Percentiles rank a stretch among this genome's conserved stretches.
These are phyloP conservation scores for Drosophila algonquin DNA, from an alignment of 2,888 invertebrate species.

Conservation along the genomic window DNA sequence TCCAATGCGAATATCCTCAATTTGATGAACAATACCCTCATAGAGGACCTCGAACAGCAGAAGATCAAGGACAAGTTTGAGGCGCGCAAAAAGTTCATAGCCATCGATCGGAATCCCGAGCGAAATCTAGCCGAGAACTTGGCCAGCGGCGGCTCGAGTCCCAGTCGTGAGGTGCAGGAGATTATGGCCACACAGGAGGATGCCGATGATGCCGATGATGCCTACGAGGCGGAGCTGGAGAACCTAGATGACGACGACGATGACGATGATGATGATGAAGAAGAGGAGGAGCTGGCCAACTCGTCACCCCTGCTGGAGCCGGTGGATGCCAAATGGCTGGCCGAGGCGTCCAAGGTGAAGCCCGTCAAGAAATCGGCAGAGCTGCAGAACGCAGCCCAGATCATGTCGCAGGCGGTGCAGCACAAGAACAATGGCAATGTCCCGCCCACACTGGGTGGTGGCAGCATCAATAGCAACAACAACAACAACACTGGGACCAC, in stretches of 20 bases:
- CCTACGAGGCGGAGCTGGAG: constrained; percentile 53
- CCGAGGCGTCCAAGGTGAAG: constrained; percentile 63
- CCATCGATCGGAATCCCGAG: constrained; percentile 79
- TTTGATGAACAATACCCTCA: constrained; percentile 82
- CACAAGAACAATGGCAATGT: constrained; percentile 71
- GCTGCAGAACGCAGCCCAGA: constrained; percentile 81
- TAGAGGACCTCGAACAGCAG: constrained; percentile 83
- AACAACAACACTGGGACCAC: constrained; percentile 45
- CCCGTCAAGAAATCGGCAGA: constrained; percentile 80
- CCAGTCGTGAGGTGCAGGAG: constrained; percentile 94
- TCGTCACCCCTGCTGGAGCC: constrained; percentile 52
- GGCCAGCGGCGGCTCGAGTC: constrained; percentile 94
- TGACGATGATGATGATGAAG: constrained; percentile 32
- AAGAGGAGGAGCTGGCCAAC: constrained; percentile 50
- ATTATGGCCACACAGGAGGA: constrained; percentile 90
- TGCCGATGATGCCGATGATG: constrained; percentile 69
- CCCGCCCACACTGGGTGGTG: constrained; percentile 54
- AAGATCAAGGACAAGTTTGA: constrained; percentile 81
- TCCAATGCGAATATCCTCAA: constrained; percentile 79
- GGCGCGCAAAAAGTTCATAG: constrained; percentile 79
- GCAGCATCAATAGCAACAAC: constrained; percentile 45
- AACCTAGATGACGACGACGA: constrained; percentile 61
- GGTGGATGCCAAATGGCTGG: constrained; percentile 44
- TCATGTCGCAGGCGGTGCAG: constrained; percentile 81
- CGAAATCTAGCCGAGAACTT: constrained; percentile 81